Evolutionary conservation across 2,888 invertebrate genomes (phyloP), one percentile per base, ranked within the genome.

Genomic region (Trisateles emortualis): DNA sequence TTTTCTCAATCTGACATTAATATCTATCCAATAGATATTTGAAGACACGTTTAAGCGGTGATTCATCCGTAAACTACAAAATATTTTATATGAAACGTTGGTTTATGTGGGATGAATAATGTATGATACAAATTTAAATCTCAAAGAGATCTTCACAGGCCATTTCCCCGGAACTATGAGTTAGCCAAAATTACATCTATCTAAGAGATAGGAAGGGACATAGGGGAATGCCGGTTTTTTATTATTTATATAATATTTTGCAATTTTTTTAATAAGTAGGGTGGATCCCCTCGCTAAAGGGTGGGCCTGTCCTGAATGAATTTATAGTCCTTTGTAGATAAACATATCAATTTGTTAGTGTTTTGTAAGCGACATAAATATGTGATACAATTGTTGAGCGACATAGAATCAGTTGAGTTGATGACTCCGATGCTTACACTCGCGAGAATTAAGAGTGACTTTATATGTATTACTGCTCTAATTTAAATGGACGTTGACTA

Each of bases 301-400:
- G 92, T 92, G 91, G 88, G 90, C 86, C 73, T 61, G 72, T 57
- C 52, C 70, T 86, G 87, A 89, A 90, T 91, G 90, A 90, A 85
- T 90, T 92, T 92, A 90, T 90, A 84, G 88, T 86, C 79, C 86
- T 86, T 81, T 88, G 90, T 90, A 92, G 92, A 92, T 92, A 92
- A 92, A 92, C 92, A 92, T 91, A 92, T 92, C 92, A 92, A 92
- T 92, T 92, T 92, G 92, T 92, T 90, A 83, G 87, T 89, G 89
- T 87, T 91, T 91, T 91, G 92, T 91, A 84, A 83, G 83, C 71
- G 73, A 75, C 82, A 80, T 84, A 85, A 87, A 84, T 89, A 87
- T 87, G 84, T 87, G 85, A 76, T 86, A 83, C 89, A 87, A 89
- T 92, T 87, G 88, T 75, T 77, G 79, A 79, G 73, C 55, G 67